Conservation (phyloP, 1,140 invertebrate species). For the Melanaphis sacchari region DNA sequence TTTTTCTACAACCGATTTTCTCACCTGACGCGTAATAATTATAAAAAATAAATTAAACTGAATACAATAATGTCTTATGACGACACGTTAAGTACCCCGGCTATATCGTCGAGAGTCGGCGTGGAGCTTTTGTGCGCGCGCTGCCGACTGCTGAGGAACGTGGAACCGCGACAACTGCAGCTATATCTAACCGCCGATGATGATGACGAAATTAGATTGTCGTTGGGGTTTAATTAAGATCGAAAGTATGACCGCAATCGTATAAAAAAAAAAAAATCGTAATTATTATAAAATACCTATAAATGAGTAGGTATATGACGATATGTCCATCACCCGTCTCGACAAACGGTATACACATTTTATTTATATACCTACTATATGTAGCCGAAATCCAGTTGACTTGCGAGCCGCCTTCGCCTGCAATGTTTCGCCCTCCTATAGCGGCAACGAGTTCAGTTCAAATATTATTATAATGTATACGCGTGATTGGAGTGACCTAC, state of each 20-base stretch:
- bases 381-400: not conserved
- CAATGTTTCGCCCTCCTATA: not conserved
- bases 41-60: not conserved
- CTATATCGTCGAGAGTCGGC: not conserved
- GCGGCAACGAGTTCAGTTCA: not conserved
- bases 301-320: not conserved
- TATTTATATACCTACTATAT: not conserved
- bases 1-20: not conserved
- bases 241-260: not conserved
- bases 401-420: not conserved
- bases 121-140: not conserved
- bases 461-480: not conserved
- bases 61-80: not conserved
- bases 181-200: not conserved
- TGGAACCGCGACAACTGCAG: not conserved
- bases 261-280: not conserved
- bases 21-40: not conserved
- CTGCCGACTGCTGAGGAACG: not conserved
- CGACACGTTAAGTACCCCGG: not conserved
- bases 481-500: not conserved
- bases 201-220: not conserved
- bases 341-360: not conserved
- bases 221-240: slow-evolving; percentile 16
- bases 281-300: not conserved
- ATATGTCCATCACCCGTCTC: not conserved